Evolutionary conservation across 2,888 invertebrate species (phyloP).

Genomic region (Drosophila monieri): DNA sequence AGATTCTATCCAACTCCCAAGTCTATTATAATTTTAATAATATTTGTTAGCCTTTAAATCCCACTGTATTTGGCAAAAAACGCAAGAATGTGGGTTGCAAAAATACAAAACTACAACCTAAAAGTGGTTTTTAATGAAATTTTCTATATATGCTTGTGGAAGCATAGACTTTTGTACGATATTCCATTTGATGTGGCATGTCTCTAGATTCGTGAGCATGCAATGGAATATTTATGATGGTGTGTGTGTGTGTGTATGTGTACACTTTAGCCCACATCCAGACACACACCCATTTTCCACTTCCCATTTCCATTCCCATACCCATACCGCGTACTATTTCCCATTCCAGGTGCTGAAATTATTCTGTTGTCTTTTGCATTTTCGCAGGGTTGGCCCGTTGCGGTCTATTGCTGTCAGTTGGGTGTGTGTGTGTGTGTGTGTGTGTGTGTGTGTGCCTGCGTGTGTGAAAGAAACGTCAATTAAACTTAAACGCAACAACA

Average conservation of each 20-base stretch:
- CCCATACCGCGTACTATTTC: constrained; percentile 32
- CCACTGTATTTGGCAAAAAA: constrained; percentile 57
- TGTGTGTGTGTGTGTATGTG: constrained; percentile 26
- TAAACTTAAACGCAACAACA: constrained; percentile 43
- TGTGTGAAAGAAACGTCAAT: constrained; percentile 68
- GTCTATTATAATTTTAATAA: not conserved
- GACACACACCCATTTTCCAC: constrained; percentile 33
- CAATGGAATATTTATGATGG: constrained; percentile 9
- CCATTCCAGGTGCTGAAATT: constrained; percentile 27
- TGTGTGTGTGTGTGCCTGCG: constrained; percentile 46
- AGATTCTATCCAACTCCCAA: not conserved
- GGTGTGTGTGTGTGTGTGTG: constrained; percentile 52
- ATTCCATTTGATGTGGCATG: constrained; percentile 40
- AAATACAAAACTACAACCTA: constrained; percentile 60
- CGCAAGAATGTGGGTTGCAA: constrained; percentile 74
- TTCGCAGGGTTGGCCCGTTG: constrained; percentile 72
- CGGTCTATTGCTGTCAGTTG: constrained; percentile 71
- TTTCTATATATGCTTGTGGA: constrained; percentile 39
- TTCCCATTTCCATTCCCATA: constrained; percentile 24
- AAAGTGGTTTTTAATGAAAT: constrained; percentile 77
- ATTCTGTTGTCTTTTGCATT: constrained; percentile 46
- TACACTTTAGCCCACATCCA: constrained; percentile 41
- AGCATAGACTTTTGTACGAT: constrained; percentile 27
- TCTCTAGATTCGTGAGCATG: constrained; percentile 28
- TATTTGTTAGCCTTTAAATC: constrained; percentile 14